Conservation (phyloP, 2,797 vertebrate genomes). For the Peromyscus nudipes region DNA sequence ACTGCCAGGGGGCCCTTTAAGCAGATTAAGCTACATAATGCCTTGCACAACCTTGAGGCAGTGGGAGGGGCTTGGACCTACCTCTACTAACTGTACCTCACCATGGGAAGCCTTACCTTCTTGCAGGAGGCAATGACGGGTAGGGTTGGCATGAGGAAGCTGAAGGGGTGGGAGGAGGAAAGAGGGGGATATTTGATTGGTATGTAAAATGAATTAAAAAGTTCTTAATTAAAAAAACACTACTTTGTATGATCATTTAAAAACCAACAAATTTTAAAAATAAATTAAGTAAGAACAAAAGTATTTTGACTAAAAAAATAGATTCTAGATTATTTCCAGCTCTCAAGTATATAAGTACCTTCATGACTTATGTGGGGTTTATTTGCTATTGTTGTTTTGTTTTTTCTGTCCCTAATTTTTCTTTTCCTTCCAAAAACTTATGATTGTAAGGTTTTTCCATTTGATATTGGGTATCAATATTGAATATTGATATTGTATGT, state of each 20-base stretch:
- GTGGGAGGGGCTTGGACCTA: too few species aligned
- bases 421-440: neutral
- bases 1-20: too few species aligned
- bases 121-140: too few species aligned
- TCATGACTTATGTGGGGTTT: neutral
- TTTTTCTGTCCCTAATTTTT: neutral
- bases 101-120: too few species aligned
- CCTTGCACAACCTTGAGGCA: too few species aligned
- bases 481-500: neutral
- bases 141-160: too few species aligned
- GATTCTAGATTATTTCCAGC: neutral
- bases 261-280: neutral
- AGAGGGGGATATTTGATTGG: too few species aligned
- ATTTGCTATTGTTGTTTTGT: neutral
- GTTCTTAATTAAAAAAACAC: neutral
- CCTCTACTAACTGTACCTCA: too few species aligned
- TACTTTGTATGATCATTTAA: neutral
- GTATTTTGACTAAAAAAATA: neutral
- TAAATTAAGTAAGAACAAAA: neutral
- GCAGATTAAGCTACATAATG: too few species aligned
- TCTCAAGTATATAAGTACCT: neutral
- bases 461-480: neutral
- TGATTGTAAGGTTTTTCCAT: neutral
- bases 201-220: too few species aligned
- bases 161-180: too few species aligned